Base-by-base conservation (phyloP, 2,113 vertebrate species). In the Pteronura brasiliensis region DNA sequence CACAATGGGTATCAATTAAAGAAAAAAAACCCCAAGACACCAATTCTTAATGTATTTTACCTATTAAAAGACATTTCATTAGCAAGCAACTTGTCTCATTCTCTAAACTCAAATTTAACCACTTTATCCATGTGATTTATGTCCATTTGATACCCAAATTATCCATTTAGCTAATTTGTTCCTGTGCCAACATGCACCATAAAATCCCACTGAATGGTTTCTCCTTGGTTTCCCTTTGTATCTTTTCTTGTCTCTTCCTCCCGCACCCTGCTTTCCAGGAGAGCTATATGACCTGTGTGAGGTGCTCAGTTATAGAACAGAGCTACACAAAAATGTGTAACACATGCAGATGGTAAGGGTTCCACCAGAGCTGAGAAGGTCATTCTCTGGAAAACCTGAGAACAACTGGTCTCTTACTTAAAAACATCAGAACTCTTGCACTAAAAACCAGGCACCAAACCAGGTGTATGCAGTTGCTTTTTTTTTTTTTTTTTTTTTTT, bases 401-500 rank as follows among this genome's bases (percentile, higher is more conserved):
- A 84, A 90, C 44, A 57, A 82, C 12, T 55, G 63, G 27, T 4
- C 23, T 93, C 21, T 69, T 47, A 52, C 18, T n/a, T 87, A 34
- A 92, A 95, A 92, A 27, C 39, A 87, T 49, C 36, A 90, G 83
- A 55, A 91, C 85, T 72, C 6, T 55, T 72, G 25, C 63, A 76
- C 36, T 59, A 52, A 95, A 93, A 95, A 8, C 34, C 23, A 61
- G 76, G 90, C 49, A 84, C 69, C 4, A 17, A 61, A 61, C 71
- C 90, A 98, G 82, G 74, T 81, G 36, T 65, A 10, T 9, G 47
- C 61, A 44, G 93, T 71, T 96, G 55, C 65, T 88, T 47, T 88
- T 93, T 92, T 57, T 42, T 42, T 47, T 71, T 79, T 84, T 88
- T 96, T 92, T 47, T 69, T 79, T 84, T 88, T 96, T 90, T 47